These are phyloP conservation scores for Cylloceria caligata DNA, from an alignment of 2,888 invertebrate species.

Conservation along the genomic window DNA sequence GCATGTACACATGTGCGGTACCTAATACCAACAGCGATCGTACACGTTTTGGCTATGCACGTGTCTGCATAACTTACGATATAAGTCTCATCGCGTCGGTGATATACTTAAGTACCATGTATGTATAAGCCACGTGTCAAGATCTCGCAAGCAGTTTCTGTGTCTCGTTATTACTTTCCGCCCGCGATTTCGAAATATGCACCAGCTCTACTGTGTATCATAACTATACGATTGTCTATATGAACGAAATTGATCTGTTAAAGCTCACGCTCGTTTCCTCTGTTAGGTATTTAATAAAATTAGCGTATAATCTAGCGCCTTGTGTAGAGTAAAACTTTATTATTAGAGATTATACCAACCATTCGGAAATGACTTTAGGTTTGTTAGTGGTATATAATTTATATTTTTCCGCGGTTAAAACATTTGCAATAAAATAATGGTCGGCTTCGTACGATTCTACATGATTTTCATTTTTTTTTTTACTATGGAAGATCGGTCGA, in stretches of 20 bases:
- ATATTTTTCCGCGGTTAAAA: too few species aligned
- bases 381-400: too few species aligned
- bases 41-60: not conserved
- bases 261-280: slow-evolving; percentile 1
- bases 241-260: not conserved
- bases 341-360: not conserved
- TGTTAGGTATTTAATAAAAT: not conserved
- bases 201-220: not conserved
- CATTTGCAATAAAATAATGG: too few species aligned
- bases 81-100: not conserved
- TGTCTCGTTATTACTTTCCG: slow-evolving; percentile 35
- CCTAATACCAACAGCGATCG: not conserved
- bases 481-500: too few species aligned
- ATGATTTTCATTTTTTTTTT: too few species aligned
- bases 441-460: too few species aligned
- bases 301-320: not conserved
- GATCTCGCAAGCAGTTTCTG: slow-evolving; percentile 17
- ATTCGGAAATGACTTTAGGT: not conserved
- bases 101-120: not conserved
- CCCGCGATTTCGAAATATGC: slow-evolving; percentile 41
- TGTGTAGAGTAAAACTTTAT: not conserved
- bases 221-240: not conserved
- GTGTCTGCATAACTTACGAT: not conserved
- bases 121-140: slow-evolving; percentile 32
- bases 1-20: not conserved